Percentiles rank a stretch among this genome's conserved stretches.
phyloP scores from a whole-genome alignment of 1,140 invertebrate genomes.

The Eubasilissa regina region DNA sequence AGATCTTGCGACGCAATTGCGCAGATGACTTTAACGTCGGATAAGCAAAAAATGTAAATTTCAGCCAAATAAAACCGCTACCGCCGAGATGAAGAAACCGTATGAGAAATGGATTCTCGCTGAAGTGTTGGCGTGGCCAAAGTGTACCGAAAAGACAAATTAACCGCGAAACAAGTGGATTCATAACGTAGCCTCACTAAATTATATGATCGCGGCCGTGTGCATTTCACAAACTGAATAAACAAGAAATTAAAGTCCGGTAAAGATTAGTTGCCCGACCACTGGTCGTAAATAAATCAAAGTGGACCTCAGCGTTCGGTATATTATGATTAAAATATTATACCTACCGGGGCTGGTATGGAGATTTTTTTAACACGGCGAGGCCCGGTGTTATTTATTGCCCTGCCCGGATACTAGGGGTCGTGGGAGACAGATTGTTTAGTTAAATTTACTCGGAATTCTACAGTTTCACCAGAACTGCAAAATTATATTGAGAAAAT shows the following conservation, averaged over 20 bases:
- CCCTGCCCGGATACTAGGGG: slow-evolving; percentile 7
- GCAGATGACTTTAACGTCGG: too few species aligned
- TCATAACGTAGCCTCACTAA: slow-evolving; percentile 23
- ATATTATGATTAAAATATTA: slow-evolving; percentile 60
- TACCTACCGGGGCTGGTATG: slow-evolving; percentile 40
- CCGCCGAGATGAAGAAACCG: not conserved
- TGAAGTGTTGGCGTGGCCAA: slow-evolving; percentile 31
- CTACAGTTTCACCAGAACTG: too few species aligned
- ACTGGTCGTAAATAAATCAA: slow-evolving; percentile 60
- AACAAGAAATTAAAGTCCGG: slow-evolving; percentile 60
- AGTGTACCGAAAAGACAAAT: slow-evolving; percentile 27
- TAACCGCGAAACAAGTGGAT: slow-evolving; percentile 25
- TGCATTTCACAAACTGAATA: slow-evolving; percentile 52
- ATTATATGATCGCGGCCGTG: slow-evolving; percentile 10
- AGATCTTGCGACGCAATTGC: too few species aligned
- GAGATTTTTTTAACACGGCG: slow-evolving; percentile 48
- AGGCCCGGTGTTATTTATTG: slow-evolving; percentile 45
- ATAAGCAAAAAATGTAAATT: too few species aligned
- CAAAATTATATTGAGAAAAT: not conserved
- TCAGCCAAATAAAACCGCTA: too few species aligned
- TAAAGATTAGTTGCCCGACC: slow-evolving; percentile 59
- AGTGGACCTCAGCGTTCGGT: slow-evolving; percentile 45
- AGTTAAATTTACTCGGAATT: slow-evolving; percentile 27
- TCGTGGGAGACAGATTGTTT: slow-evolving; percentile 36
- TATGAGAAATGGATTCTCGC: slow-evolving; percentile 15